These are phyloP conservation scores for Drosophila bunnanda DNA, from an alignment of 2,888 invertebrate genomes.

Conservation along the genomic window DNA sequence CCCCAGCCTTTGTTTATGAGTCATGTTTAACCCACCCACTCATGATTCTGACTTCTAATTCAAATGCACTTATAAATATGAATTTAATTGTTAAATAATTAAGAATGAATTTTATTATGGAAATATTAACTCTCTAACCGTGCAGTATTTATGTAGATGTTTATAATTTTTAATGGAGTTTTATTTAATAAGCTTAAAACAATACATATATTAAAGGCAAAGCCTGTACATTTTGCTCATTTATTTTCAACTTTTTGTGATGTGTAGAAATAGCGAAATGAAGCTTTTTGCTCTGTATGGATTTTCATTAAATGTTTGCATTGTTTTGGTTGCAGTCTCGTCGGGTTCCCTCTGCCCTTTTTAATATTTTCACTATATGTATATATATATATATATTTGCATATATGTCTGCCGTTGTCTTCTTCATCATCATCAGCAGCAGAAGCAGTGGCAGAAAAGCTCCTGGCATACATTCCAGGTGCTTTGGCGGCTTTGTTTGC, in stretches of 20 bases:
- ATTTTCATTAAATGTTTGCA: conserved; percentile 37
- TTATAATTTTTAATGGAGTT: neutral
- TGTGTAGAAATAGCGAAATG: neutral
- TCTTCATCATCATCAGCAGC: conserved; percentile 51
- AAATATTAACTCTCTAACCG: too few species aligned
- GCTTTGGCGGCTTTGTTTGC: conserved; percentile 67
- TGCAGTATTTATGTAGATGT: neutral
- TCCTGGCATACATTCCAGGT: conserved; percentile 48
- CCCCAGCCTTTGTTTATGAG: neutral
- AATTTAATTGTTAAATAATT: too few species aligned
- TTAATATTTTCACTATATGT: conserved; percentile 27
- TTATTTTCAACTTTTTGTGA: neutral
- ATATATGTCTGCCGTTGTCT: conserved; percentile 41
- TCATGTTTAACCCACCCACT: conserved; percentile 4
- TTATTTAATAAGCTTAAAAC: neutral
- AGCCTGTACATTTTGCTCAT: neutral
- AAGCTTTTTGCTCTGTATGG: conserved; percentile 7
- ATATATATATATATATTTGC: conserved; percentile 38
- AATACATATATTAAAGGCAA: too few species aligned
- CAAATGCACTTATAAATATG: neutral
- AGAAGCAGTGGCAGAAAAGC: conserved; percentile 17
- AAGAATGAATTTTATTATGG: neutral
- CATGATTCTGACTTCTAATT: conserved; percentile 1
- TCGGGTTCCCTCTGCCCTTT: conserved; percentile 7
- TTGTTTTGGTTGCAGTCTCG: conserved; percentile 23